Base-by-base conservation (phyloP, 2,888 invertebrate genomes). In the Papilio demoleus region DNA sequence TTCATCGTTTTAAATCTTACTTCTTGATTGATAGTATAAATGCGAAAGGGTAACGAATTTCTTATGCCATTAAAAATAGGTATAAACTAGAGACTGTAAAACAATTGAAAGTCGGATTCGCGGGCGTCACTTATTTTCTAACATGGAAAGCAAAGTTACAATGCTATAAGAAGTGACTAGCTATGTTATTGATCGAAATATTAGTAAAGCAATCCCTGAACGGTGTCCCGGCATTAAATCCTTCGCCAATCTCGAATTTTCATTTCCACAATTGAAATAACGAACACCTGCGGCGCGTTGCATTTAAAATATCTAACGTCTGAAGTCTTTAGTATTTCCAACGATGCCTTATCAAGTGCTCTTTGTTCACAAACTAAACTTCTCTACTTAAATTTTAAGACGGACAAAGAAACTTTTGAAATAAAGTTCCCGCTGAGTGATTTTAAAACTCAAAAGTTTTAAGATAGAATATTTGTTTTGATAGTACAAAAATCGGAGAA, bases 221-320 rank as follows among this genome's bases (percentile, higher is more conserved):
- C 12, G 12, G 24, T 24, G 50, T 50, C 50, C 12, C 50, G 24
- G 14, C 12, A 24, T 14, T 50, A 50, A 50, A 24, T 27, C 27
- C 24, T n/a, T 14, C 53, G n/a, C 2, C 53, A 8, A 53, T 27
- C 53, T 27, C 27, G n/a, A 27, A 42, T 47, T 47, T 36, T 24
- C 63, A 36, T 36, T 58, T 53, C 4, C 19, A 42, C 40, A 34
- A 42, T 65, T 58, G 65, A 65, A 42, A 58, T 58, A 34, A 42
- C 14, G 58, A 65, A 42, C 65, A 65, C 65, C 65, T 65, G 65
- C 42, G 65, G 42, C 65, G 14, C 65, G 42, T 58, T 65, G 40
- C 65, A 65, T 65, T 58, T 58, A 58, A 65, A 65, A 58, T 65
- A 58, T 65, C 56, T 65, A 42, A 56, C 65, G 40, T 65, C 42